Percentiles rank a stretch among this genome's conserved stretches.
These are phyloP conservation scores for Psilanteris sp. DNA, from an alignment of 1,140 invertebrate species.

Conservation along the genomic window DNA sequence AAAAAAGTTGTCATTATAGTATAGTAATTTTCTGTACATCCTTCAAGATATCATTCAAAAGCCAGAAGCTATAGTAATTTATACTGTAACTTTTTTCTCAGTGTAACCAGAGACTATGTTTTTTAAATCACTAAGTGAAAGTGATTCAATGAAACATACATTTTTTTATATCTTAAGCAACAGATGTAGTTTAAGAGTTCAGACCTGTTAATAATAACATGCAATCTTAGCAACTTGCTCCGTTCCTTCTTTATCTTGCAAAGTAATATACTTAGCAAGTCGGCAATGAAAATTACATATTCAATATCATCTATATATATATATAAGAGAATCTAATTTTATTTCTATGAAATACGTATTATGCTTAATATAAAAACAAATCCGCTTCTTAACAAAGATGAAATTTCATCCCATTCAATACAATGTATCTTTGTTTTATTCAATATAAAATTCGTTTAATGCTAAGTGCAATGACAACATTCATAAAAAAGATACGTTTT, in stretches of 20 bases:
- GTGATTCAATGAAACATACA: too few relatives aligned
- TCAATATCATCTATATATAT: constrained; percentile 11
- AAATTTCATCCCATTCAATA: constrained; percentile 36
- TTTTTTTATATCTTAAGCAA: constrained; percentile 27
- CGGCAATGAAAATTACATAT: constrained; percentile 19
- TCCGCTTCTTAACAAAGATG: constrained; percentile 16
- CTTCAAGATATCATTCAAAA: too few relatives aligned
- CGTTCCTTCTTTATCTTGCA: constrained; percentile 32
- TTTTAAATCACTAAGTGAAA: too few relatives aligned
- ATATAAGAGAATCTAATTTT: constrained; percentile 16
- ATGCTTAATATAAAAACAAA: constrained; percentile 17
- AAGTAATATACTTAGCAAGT: constrained; percentile 18
- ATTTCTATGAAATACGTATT: constrained; percentile 5
- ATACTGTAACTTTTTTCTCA: too few relatives aligned
- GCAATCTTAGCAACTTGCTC: constrained; percentile 31
- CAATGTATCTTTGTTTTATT: constrained; percentile 24
- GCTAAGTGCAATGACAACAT: background rate
- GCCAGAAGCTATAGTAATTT: too few relatives aligned
- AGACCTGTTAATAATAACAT: constrained; percentile 41
- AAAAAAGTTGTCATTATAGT: too few relatives aligned
- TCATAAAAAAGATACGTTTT: constrained; percentile 2
- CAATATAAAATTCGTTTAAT: constrained; percentile 5
- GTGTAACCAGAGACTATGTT: too few relatives aligned
- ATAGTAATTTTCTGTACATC: too few relatives aligned
- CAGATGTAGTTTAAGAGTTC: constrained; percentile 41